A percentile compares a stretch with the other conserved stretches of the same genome.
These are phyloP conservation scores for Nephila pilipes DNA, from an alignment of 1,140 invertebrate genomes.

Conservation along the genomic window DNA sequence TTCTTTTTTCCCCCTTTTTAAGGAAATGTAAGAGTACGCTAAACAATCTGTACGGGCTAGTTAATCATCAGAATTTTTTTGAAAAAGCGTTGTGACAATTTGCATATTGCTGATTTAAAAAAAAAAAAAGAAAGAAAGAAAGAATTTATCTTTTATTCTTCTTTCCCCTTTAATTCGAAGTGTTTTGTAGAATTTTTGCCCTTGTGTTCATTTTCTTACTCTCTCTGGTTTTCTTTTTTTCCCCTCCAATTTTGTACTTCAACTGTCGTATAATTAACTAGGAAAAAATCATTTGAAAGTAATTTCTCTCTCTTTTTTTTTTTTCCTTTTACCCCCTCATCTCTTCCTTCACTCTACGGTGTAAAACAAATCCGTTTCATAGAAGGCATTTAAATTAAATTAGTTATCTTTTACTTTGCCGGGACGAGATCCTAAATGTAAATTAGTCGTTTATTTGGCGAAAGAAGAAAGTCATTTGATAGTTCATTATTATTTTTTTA, in stretches of 20 bases:
- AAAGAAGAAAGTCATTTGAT: constrained; percentile 20
- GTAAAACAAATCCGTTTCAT: constrained; percentile 32
- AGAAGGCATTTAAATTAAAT: constrained; percentile 45
- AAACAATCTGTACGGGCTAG: background rate
- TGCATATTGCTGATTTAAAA: constrained; percentile 22
- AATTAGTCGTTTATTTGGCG: constrained; percentile 36
- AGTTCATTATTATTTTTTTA: background rate
- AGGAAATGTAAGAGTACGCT: background rate
- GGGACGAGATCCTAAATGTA: background rate
- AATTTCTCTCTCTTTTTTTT: background rate
- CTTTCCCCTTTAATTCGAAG: constrained; percentile 15
- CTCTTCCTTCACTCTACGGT: background rate
- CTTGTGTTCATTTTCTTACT: background rate
- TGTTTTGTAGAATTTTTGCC: constrained; percentile 27
- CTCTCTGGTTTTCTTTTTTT: background rate
- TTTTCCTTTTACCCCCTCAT: background rate
- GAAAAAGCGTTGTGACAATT: constrained; percentile 45
- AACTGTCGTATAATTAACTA: constrained; percentile 43
- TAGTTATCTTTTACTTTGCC: constrained; percentile 29
- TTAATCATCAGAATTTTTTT: constrained; percentile 50
- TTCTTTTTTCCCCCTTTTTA: background rate
- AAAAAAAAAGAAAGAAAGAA: too few relatives aligned
- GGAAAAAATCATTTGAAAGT: constrained; percentile 44
- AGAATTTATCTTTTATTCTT: background rate
- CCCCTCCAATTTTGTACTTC: background rate